Evolutionary conservation across 2,888 invertebrate genomes (phyloP).

Genomic region (Melieria picta): DNA sequence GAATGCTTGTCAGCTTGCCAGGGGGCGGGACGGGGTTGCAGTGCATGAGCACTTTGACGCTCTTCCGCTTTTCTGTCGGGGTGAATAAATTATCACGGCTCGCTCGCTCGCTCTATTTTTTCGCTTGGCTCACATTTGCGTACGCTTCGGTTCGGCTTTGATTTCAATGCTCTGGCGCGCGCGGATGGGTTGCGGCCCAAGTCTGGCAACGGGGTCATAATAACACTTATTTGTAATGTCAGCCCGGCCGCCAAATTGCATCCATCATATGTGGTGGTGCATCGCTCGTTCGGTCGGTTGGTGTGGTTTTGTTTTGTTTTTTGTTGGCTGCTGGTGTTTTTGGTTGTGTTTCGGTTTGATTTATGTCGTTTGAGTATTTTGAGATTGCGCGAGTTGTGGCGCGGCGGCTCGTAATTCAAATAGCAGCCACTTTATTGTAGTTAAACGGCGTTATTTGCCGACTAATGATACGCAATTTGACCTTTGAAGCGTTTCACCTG

Average conservation of each 20-base stretch:
- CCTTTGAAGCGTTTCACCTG: no score
- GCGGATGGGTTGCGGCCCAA: constrained; percentile 31
- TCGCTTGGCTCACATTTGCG: no score
- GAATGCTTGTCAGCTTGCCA: no score
- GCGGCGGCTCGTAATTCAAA: constrained; percentile 25
- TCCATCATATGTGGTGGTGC: constrained; percentile 36
- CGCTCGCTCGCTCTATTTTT: no score
- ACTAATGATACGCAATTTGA: constrained; percentile 29
- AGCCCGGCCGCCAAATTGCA: constrained; percentile 39
- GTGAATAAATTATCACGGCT: constrained; percentile 35
- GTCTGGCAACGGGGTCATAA: constrained; percentile 27
- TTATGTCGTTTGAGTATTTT: constrained; percentile 1
- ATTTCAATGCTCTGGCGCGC: constrained; percentile 8
- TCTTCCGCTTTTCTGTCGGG: constrained; percentile 18
- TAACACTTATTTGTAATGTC: constrained; percentile 40
- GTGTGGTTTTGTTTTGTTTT: neutral
- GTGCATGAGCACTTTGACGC: no score
- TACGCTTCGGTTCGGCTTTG: constrained; percentile 12
- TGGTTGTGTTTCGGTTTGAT: neutral
- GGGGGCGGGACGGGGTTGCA: no score
- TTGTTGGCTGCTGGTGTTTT: neutral
- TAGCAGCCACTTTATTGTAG: constrained; percentile 26
- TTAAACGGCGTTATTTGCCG: constrained; percentile 21
- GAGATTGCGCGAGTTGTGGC: constrained; percentile 7
- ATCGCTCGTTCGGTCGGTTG: neutral